Evolutionary conservation across 2,797 vertebrate species (phyloP), one percentile per base, ranked within the genome.

Genomic region (Oreortyx pictus): DNA sequence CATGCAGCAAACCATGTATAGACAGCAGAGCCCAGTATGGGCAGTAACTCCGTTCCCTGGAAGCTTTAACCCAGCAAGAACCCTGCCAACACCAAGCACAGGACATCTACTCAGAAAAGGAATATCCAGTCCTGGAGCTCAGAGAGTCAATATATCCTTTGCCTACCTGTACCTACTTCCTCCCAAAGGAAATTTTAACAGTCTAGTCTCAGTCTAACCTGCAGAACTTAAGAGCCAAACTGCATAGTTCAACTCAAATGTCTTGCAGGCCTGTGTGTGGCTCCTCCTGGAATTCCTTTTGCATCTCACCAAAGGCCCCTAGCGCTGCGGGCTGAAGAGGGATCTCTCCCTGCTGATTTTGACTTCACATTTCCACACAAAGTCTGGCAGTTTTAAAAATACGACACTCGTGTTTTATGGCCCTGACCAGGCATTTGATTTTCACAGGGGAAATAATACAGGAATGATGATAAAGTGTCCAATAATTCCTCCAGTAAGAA

Each of bases 361-460:
- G 56, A 82, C 80, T 13, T 90, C 62, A 91, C 2, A 0, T 56
- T 77, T 60, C 33, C 72, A 60, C 82, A 50, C 10, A 93, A 87
- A 85, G 27, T 65, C 76, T 79, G 11, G 22, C 66, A 82, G 20
- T 72, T 91, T 83, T 78, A 52, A 92, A 96, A 95, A 85, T 39
- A 77, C 87, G 43, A 57, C 46, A 60, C 12, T 68, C 5, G 1
- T 85, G 71, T 77, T 96, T 91, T 80, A 77, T 24, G 31, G n/a
- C 37, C 37, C 61, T 82, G 50, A 71, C 24, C 35, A 88, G 16
- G 46, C 61, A 77, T 83, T 91, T 93, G 84, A 92, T 95, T 92
- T 95, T 94, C 96, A 90, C 90, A 68, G 74, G 91, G 82, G 92
- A 96, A 94, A 95, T 89, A 90, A 95, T 71, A 86, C 33, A 95